Evolutionary conservation across 2,797 vertebrate species (phyloP).

Genomic region (Coccyzus lansbergi): DNA sequence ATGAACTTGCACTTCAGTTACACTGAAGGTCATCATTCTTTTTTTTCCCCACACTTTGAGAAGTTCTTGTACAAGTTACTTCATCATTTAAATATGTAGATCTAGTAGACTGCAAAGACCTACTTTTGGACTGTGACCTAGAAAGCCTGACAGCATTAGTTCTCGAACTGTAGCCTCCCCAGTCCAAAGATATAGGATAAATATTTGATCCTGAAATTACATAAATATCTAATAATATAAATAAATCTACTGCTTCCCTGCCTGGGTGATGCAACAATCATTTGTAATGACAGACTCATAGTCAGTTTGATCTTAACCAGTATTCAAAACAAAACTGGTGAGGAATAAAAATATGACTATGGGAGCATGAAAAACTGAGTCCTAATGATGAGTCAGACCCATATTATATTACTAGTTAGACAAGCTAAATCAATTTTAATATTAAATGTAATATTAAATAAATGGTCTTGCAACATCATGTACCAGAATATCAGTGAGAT

Average conservation of each 20-base stretch:
- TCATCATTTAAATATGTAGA: neutral
- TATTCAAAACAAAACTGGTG: neutral
- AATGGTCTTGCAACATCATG: neutral
- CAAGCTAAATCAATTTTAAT: conserved; percentile 12
- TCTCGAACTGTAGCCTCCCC: neutral
- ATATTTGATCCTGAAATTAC: neutral
- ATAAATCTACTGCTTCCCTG: neutral
- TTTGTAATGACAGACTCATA: neutral
- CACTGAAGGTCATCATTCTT: neutral
- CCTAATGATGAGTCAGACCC: neutral
- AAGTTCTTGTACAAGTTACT: neutral
- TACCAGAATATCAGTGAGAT: conserved; percentile 14
- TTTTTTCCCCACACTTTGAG: neutral
- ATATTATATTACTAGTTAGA: neutral
- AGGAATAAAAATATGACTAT: neutral
- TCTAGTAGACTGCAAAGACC: neutral
- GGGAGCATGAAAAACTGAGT: neutral
- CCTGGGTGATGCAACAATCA: neutral
- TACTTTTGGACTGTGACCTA: conserved; percentile 7
- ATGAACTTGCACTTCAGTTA: neutral
- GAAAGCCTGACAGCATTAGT: neutral
- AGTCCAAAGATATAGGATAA: neutral
- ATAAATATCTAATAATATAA: neutral
- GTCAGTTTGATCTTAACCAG: neutral
- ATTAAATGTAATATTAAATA: conserved; percentile 7